phyloP scores from a whole-genome alignment of 2,888 invertebrate species.

The Hetaerina titia region DNA sequence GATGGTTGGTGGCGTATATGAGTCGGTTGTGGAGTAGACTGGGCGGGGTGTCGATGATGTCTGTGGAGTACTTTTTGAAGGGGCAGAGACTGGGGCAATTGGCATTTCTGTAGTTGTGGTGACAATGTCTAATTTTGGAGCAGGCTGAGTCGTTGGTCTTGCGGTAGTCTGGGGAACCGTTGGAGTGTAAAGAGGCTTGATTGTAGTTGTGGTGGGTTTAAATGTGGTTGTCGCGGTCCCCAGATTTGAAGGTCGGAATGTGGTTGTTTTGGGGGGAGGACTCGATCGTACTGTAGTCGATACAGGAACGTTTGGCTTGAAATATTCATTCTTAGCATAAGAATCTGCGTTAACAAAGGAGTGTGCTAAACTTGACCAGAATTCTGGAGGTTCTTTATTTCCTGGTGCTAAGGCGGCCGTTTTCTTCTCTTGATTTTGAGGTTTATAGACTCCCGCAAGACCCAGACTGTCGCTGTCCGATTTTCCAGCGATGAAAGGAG shows the following conservation, averaged over 20 bases:
- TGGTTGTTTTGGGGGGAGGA: neutral
- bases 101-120: neutral
- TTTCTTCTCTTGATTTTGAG: neutral
- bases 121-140: neutral
- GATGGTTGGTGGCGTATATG: neutral
- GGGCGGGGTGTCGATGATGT: neutral
- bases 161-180: constrained; percentile 51
- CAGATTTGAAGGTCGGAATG: neutral
- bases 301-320: neutral
- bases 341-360: neutral
- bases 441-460: neutral
- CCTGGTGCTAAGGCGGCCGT: neutral
- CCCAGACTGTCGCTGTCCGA: neutral
- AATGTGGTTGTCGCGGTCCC: neutral
- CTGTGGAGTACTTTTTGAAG: neutral
- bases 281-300: neutral
- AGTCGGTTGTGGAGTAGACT: neutral
- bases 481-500: neutral
- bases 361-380: neutral
- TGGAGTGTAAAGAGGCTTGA: constrained; percentile 27
- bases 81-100: neutral
- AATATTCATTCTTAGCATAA: neutral
- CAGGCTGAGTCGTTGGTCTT: neutral
- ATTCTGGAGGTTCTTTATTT: neutral
- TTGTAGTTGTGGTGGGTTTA: constrained; percentile 3